Percentiles rank a stretch among this genome's conserved stretches.
Conservation (phyloP, 2,797 vertebrate species). For the Myotis myotis region DNA sequence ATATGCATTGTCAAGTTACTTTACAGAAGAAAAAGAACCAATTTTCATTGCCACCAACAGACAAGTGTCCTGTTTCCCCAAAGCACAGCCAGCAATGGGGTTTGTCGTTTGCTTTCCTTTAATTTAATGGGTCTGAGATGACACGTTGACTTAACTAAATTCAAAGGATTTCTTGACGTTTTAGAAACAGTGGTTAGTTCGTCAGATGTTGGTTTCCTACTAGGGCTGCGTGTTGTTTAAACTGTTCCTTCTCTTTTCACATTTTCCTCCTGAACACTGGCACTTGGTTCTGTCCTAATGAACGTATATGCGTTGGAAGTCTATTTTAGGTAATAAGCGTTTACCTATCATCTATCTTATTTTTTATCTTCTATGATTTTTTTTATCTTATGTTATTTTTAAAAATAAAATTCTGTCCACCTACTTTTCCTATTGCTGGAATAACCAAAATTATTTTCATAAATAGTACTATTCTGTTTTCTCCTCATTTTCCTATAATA, state of each 20-base stretch:
- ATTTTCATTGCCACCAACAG: neutral
- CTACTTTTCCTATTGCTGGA: neutral
- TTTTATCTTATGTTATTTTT: neutral
- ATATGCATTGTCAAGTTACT: neutral
- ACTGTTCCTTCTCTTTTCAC: neutral
- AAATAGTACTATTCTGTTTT: neutral
- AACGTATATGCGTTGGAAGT: neutral
- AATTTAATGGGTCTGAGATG: neutral
- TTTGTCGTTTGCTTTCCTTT: conserved; percentile 8
- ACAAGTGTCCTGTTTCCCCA: neutral
- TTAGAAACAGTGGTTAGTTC: neutral
- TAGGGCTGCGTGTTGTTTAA: neutral
- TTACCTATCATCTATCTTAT: neutral
- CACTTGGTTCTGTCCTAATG: neutral
- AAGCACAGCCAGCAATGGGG: neutral
- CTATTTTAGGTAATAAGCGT: neutral
- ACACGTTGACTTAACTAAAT: neutral
- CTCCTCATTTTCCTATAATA: neutral
- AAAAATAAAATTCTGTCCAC: neutral
- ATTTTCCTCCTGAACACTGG: neutral
- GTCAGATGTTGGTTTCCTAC: neutral
- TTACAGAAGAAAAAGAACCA: neutral
- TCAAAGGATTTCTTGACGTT: conserved; percentile 38
- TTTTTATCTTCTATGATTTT: neutral
- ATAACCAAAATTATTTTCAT: conserved; percentile 48